A percentile compares a stretch with the other conserved stretches of the same genome.
These are phyloP conservation scores for Sus cebifrons DNA, from an alignment of 2,797 vertebrate genomes.

Conservation along the genomic window DNA sequence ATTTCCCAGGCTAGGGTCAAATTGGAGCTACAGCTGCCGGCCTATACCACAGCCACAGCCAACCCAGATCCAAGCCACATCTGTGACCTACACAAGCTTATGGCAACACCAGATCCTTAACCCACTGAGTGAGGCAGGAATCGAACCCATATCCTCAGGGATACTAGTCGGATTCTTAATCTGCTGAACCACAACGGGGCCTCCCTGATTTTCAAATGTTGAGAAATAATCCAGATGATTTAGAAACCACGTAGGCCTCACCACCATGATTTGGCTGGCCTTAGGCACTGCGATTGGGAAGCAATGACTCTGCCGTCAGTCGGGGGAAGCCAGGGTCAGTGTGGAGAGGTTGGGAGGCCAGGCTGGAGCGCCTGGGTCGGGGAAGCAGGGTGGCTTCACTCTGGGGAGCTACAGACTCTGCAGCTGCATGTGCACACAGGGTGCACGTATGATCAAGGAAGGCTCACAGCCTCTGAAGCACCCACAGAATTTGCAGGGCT, in stretches of 20 bases:
- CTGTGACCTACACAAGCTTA: no score
- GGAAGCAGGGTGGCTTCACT: background rate
- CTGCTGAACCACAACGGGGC: no score
- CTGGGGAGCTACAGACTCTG: background rate
- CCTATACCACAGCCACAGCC: no score
- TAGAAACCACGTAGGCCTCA: background rate
- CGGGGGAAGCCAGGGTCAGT: background rate
- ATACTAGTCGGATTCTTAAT: no score
- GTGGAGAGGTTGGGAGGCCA: background rate
- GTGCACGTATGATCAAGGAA: background rate
- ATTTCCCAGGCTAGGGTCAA: no score
- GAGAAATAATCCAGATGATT: background rate
- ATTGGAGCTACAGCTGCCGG: no score
- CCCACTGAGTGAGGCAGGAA: no score
- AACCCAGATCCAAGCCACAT: no score
- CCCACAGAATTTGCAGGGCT: background rate
- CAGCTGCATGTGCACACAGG: accelerated
- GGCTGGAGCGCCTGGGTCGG: no score
- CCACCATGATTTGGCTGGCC: background rate
- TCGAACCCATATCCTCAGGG: no score
- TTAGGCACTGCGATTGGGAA: background rate
- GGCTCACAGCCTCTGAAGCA: accelerated
- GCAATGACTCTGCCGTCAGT: background rate
- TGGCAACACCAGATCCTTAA: no score
- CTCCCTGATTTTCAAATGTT: background rate